Conservation (phyloP, 2,888 invertebrate genomes). For the Apantesis nais region DNA sequence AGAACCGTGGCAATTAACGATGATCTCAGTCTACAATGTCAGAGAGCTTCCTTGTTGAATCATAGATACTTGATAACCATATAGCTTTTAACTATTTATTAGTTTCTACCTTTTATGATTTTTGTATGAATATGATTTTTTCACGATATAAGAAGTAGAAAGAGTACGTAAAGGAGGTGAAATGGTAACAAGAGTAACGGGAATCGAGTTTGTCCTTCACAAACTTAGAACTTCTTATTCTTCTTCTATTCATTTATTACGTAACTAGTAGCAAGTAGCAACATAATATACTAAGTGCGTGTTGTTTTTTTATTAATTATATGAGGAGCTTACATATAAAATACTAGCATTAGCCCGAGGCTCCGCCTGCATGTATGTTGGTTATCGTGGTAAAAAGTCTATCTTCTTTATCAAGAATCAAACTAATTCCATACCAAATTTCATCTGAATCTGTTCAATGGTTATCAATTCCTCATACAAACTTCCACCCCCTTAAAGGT, state of each 20-base stretch:
- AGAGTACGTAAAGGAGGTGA: too few species aligned
- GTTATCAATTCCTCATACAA: too few species aligned
- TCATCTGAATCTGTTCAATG: too few species aligned
- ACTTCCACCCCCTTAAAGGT: too few species aligned
- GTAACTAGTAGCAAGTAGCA: too few species aligned
- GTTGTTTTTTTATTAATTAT: neutral
- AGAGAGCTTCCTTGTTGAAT: slow-evolving; percentile 38
- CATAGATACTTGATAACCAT: neutral
- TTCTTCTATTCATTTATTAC: too few species aligned
- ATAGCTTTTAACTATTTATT: neutral
- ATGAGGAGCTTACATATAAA: neutral
- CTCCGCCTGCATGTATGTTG: too few species aligned
- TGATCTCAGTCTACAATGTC: slow-evolving; percentile 59
- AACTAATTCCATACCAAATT: too few species aligned
- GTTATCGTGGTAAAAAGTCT: too few species aligned
- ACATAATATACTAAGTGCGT: neutral
- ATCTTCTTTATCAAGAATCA: too few species aligned
- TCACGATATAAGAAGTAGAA: neutral
- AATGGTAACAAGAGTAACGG: neutral
- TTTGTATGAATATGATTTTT: neutral
- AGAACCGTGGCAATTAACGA: slow-evolving; percentile 42
- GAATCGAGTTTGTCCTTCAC: neutral
- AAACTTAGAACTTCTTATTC: neutral
- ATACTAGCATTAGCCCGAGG: too few species aligned
- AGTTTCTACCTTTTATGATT: neutral